Conservation (phyloP, 23 tunicate genomes). For the Diplosoma virens region DNA sequence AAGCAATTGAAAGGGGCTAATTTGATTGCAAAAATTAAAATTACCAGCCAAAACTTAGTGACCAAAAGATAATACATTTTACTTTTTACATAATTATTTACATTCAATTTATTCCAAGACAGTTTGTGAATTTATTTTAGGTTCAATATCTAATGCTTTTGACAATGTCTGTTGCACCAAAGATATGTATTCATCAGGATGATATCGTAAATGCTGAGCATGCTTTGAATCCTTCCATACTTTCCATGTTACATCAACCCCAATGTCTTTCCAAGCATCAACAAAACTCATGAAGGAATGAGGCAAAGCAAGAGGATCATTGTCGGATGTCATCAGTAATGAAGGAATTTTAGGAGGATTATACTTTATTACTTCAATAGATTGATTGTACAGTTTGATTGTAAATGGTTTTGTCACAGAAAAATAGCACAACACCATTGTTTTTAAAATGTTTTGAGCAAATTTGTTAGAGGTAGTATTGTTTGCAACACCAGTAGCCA, state of each 20-base stretch:
- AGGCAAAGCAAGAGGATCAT: constrained; percentile 69
- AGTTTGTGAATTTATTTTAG: too few relatives aligned
- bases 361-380: constrained; percentile 34
- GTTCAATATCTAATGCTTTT: not conserved
- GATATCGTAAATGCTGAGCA: constrained; percentile 45
- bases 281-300: constrained; percentile 24
- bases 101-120: too few relatives aligned
- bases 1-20: too few relatives aligned
- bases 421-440: constrained; percentile 31
- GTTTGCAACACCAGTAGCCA: constrained; percentile 76
- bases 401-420: constrained; percentile 41
- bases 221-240: constrained; percentile 59
- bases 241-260: constrained; percentile 20
- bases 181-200: constrained; percentile 22
- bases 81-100: too few relatives aligned
- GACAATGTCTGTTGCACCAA: not conserved
- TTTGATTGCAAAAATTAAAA: too few relatives aligned
- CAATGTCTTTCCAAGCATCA: constrained; percentile 13
- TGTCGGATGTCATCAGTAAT: constrained; percentile 39
- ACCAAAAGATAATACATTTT: too few relatives aligned
- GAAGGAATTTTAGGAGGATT: constrained; percentile 36
- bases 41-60: too few relatives aligned
- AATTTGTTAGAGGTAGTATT: constrained; percentile 15
- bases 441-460: not conserved
- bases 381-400: constrained; percentile 39